phyloP scores from a whole-genome alignment of 2,888 invertebrate species.

The Oscheius sp. region DNA sequence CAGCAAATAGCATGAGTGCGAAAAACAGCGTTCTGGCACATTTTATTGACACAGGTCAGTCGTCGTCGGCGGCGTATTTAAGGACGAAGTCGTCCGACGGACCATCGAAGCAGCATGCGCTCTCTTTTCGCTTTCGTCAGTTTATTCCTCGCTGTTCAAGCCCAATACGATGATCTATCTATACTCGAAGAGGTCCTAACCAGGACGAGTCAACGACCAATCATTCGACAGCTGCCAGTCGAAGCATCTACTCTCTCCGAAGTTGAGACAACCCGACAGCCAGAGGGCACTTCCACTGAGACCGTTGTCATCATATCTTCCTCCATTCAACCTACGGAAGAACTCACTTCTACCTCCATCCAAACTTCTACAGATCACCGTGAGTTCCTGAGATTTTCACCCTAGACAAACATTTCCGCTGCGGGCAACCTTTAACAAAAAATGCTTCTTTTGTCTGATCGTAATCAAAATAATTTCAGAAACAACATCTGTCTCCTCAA shows the following conservation, averaged over 20 bases:
- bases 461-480: background rate
- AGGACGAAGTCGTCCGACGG: background rate
- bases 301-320: background rate
- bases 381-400: too few relatives aligned
- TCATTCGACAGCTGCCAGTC: constrained; percentile 3
- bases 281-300: background rate
- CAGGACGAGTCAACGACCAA: background rate
- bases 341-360: background rate
- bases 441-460: background rate
- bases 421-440: too few relatives aligned
- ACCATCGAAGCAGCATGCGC: constrained; percentile 3
- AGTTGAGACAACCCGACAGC: background rate
- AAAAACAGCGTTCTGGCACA: constrained; percentile 34
- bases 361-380: too few relatives aligned
- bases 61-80: constrained; percentile 25
- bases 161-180: constrained; percentile 24
- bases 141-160: background rate
- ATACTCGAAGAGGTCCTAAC: constrained; percentile 15
- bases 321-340: background rate
- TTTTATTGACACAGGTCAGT: constrained; percentile 30
- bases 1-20: constrained; percentile 33
- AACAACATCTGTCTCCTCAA: constrained; percentile 1
- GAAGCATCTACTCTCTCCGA: background rate
- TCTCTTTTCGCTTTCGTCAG: background rate
- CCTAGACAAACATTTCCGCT: too few relatives aligned